Evolutionary conservation across 2,888 invertebrate genomes (phyloP).

Genomic region (Seladonia tumulorum): DNA sequence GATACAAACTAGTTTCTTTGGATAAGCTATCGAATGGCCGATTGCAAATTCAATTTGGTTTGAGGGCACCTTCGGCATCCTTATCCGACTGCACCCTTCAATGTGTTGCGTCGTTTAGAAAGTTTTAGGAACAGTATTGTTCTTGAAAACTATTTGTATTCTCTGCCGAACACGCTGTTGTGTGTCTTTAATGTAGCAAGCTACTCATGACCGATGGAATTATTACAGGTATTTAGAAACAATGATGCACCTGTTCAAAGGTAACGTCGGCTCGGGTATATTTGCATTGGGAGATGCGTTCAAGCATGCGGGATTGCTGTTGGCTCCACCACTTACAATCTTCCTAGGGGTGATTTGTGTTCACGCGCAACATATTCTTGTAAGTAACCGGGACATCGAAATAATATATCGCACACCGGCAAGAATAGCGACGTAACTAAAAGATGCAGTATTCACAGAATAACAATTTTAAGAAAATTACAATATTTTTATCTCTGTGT

Average conservation of each 20-base stretch:
- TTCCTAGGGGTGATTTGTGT: conserved; percentile 94
- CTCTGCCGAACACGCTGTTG: background rate
- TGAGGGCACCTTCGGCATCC: no score
- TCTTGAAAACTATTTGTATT: background rate
- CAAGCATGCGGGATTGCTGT: conserved; percentile 94
- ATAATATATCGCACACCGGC: background rate
- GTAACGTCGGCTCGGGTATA: conserved; percentile 98
- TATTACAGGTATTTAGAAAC: conserved; percentile 92
- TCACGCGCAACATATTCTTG: conserved; percentile 96
- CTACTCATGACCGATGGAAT: conserved; percentile 30
- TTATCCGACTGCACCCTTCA: no score
- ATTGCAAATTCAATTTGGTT: no score
- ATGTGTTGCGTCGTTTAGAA: background rate
- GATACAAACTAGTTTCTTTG: no score
- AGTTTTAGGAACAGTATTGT: background rate
- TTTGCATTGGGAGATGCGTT: conserved; percentile 98
- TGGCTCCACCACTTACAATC: conserved; percentile 91
- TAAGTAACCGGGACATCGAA: conserved; percentile 84
- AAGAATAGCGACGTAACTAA: no score
- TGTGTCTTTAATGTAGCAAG: background rate
- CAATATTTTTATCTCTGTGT: no score
- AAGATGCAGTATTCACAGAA: no score
- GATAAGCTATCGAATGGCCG: no score
- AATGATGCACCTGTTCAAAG: conserved; percentile 96
- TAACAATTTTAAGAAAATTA: no score